phyloP scores from a whole-genome alignment of 2,888 invertebrate species.

The Caenorhabditis sp. region DNA sequence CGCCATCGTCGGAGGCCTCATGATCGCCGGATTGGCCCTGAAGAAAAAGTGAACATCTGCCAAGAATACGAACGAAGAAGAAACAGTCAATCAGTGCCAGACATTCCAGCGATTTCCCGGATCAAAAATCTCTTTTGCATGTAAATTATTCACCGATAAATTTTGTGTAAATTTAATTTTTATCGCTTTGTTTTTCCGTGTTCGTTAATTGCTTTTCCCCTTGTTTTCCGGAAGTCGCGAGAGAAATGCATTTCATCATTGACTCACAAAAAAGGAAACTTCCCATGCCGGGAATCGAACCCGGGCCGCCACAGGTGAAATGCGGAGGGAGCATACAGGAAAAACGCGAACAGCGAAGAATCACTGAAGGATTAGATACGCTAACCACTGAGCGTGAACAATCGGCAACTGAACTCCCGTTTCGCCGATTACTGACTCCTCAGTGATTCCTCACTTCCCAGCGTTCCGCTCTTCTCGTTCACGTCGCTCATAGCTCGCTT shows the following conservation, averaged over 20 bases:
- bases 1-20: slow-evolving; percentile 23
- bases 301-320: slow-evolving; percentile 78
- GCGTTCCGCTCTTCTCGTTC: too few species aligned
- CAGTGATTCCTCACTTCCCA: too few species aligned
- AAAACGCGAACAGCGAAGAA: too few species aligned
- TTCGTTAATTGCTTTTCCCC: slow-evolving; percentile 9
- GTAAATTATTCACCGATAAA: slow-evolving; percentile 13
- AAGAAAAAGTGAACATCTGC: slow-evolving; percentile 5
- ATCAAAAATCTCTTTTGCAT: slow-evolving; percentile 29
- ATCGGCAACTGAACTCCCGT: too few species aligned
- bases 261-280: slow-evolving; percentile 44
- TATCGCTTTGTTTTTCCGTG: slow-evolving; percentile 25
- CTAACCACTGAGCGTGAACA: too few species aligned
- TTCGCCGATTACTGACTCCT: too few species aligned
- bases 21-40: slow-evolving; percentile 32
- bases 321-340: too few species aligned
- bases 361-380: too few species aligned
- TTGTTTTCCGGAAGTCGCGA: slow-evolving; percentile 3
- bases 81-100: too few species aligned
- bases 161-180: slow-evolving; percentile 14
- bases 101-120: neutral
- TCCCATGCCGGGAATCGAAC: slow-evolving; percentile 79
- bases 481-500: too few species aligned
- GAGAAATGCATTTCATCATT: neutral
- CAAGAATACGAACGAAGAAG: too few species aligned